Conservation (phyloP, 2,113 vertebrate species). For the Nibea albiflora region DNA sequence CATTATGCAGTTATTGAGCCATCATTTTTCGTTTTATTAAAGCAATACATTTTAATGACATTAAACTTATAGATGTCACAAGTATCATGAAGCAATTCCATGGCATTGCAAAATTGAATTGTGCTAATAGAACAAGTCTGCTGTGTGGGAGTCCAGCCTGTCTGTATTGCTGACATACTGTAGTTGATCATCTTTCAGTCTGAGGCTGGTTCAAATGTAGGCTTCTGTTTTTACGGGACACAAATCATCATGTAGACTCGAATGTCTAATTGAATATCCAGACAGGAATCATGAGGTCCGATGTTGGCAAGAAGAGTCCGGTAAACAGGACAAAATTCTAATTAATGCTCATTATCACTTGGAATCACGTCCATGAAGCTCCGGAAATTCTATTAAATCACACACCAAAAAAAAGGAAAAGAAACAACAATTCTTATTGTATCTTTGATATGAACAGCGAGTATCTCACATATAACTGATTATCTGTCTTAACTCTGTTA, state of each 20-base stretch:
- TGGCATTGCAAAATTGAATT: constrained; percentile 11
- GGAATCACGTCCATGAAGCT: constrained; percentile 6
- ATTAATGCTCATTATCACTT: constrained; percentile 45
- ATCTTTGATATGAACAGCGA: neutral
- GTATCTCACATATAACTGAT: neutral
- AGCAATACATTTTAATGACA: neutral
- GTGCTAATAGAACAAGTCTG: neutral
- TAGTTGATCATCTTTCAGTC: constrained; percentile 27
- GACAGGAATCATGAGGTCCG: constrained; percentile 54
- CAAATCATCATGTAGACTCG: constrained; percentile 42
- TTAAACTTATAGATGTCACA: constrained; percentile 14
- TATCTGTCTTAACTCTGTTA: neutral
- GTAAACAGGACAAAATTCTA: constrained; percentile 44
- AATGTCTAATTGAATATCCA: constrained; percentile 55
- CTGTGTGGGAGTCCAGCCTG: constrained; percentile 8
- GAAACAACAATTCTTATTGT: neutral
- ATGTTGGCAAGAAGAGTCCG: constrained; percentile 17
- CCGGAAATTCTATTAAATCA: constrained; percentile 25
- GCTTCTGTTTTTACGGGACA: constrained; percentile 40
- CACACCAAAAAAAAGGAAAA: neutral
- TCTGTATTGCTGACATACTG: constrained; percentile 29
- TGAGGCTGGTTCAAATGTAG: neutral
- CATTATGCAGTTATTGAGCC: neutral
- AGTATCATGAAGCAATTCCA: constrained; percentile 23
- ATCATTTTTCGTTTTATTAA: constrained; percentile 5